phyloP scores from a whole-genome alignment of 2,113 vertebrate genomes.

The Calidris pygmaea region DNA sequence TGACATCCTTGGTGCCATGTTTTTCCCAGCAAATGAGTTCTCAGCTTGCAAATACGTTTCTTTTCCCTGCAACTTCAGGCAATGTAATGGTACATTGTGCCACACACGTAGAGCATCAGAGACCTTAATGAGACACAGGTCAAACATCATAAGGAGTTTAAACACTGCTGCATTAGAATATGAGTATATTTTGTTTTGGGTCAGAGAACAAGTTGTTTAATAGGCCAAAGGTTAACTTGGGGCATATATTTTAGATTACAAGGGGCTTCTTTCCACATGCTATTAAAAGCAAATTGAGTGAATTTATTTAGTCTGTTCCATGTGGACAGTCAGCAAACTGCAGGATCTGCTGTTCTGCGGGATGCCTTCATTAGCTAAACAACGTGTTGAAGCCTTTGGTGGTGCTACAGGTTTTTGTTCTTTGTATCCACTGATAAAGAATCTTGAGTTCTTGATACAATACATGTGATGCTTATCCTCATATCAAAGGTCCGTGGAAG shows the following conservation, averaged over 20 bases:
- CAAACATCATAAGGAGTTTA: conserved; percentile 1
- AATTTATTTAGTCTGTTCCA: neutral
- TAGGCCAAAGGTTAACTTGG: neutral
- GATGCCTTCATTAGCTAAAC: neutral
- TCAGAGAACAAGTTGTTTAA: conserved; percentile 41
- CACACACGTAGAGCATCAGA: neutral
- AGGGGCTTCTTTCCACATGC: neutral
- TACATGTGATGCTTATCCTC: rapidly evolving
- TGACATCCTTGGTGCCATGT: neutral
- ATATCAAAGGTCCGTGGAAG: neutral
- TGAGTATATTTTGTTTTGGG: neutral
- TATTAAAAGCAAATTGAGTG: conserved; percentile 4
- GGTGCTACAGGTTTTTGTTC: neutral
- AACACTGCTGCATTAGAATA: neutral
- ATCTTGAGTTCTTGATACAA: neutral
- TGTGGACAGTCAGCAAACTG: neutral
- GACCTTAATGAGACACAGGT: conserved; percentile 1
- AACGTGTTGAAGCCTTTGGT: neutral
- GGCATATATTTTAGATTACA: neutral
- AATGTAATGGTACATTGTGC: neutral
- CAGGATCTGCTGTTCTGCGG: neutral
- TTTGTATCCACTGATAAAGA: neutral
- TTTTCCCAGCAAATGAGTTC: neutral
- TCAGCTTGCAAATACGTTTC: neutral
- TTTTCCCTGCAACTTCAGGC: neutral